These are phyloP conservation scores for Chamaedrilus cognettii DNA, from an alignment of 2,888 invertebrate species.

Conservation along the genomic window DNA sequence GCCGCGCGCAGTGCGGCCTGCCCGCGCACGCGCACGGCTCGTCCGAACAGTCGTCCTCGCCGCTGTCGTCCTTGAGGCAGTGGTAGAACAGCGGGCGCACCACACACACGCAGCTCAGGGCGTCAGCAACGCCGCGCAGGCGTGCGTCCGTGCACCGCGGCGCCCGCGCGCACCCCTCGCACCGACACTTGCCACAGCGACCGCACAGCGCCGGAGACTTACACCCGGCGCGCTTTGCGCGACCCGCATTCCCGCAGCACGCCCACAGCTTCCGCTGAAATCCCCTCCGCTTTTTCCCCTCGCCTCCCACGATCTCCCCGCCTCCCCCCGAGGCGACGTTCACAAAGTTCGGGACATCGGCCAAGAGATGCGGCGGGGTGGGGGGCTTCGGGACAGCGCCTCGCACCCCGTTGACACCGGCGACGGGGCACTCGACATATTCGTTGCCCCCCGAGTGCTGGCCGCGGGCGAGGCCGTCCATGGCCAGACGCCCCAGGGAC, in stretches of 20 bases:
- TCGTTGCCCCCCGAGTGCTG: constrained; percentile 16
- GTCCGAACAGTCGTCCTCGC: constrained; percentile 64
- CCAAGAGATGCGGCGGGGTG: neutral
- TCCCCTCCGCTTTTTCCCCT: too few species aligned
- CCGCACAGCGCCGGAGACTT: constrained; percentile 65
- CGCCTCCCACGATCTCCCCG: too few species aligned
- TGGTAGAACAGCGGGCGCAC: constrained; percentile 89
- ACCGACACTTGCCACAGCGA: constrained; percentile 85
- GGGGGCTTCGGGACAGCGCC: neutral
- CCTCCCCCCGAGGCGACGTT: neutral
- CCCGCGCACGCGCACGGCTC: constrained; percentile 67
- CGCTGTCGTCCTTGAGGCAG: constrained; percentile 63
- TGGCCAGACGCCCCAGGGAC: constrained; percentile 4
- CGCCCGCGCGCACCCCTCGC: constrained; percentile 73
- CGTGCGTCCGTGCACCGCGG: constrained; percentile 6
- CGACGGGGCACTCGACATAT: constrained; percentile 22
- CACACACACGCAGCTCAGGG: constrained; percentile 91
- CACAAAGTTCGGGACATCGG: neutral
- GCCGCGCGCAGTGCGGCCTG: constrained; percentile 72
- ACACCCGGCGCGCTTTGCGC: constrained; percentile 9
- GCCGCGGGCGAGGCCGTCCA: constrained; percentile 17
- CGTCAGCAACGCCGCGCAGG: constrained; percentile 68
- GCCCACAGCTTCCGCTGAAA: neutral
- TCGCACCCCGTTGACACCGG: neutral
- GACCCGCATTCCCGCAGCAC: neutral